Evolutionary conservation across 2,888 invertebrate genomes (phyloP).

Genomic region (Gryllus longicercus): DNA sequence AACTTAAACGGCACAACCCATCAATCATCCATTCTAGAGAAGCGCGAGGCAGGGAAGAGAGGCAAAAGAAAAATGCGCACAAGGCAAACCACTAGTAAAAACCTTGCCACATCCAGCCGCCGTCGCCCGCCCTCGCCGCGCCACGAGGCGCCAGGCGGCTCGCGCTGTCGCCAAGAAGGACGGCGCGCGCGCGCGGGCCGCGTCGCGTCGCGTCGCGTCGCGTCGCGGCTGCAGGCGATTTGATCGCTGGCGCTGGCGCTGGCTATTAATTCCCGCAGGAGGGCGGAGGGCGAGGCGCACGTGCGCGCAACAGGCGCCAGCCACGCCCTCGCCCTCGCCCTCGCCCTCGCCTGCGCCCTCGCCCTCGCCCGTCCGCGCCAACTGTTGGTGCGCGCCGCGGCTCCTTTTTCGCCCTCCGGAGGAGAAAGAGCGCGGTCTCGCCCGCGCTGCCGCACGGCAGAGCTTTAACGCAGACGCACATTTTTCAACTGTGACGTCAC

Average conservation of each 20-base stretch:
- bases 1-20: too few relatives aligned
- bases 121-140: too few relatives aligned
- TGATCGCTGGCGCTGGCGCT: not conserved
- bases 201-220: conserved; percentile 4
- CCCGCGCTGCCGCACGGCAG: too few relatives aligned
- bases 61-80: too few relatives aligned
- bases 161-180: not conserved
- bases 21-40: too few relatives aligned
- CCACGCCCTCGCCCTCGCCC: not conserved
- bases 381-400: not conserved
- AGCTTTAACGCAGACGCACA: too few relatives aligned
- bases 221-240: not conserved
- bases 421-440: too few relatives aligned
- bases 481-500: too few relatives aligned
- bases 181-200: not conserved
- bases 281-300: not conserved
- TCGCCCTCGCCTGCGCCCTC: not conserved
- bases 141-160: not conserved
- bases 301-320: not conserved
- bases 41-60: too few relatives aligned
- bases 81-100: too few relatives aligned
- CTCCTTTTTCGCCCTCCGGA: too few relatives aligned
- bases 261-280: not conserved
- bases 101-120: too few relatives aligned
- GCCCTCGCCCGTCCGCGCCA: not conserved